Evolutionary conservation across 2,888 invertebrate species (phyloP).

Genomic region (Eupeodes luniger): DNA sequence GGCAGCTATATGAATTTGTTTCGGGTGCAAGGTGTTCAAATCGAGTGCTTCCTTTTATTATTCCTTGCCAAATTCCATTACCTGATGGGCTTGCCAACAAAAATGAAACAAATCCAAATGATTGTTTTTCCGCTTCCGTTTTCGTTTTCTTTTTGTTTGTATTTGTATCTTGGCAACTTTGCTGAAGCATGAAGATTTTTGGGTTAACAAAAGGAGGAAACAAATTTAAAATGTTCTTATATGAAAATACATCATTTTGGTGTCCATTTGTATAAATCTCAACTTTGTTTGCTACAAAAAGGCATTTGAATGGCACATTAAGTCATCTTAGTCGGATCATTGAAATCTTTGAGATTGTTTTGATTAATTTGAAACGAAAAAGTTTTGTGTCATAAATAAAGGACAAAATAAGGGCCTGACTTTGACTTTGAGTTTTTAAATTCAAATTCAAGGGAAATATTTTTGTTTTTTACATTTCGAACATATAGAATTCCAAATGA

Average conservation of each 20-base stretch:
- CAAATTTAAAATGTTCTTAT: not conserved
- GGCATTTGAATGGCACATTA: not conserved
- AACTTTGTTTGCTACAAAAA: not conserved
- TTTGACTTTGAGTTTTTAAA: no score
- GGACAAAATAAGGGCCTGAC: no score
- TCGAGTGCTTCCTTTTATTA: slow-evolving; percentile 30
- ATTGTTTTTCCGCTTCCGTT: not conserved
- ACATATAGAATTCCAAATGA: no score
- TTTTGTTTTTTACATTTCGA: no score
- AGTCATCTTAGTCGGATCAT: not conserved
- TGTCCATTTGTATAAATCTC: slow-evolving; percentile 8
- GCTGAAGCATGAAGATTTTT: not conserved
- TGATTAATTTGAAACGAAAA: not conserved
- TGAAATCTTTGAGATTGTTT: slow-evolving; percentile 4
- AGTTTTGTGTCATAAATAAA: not conserved
- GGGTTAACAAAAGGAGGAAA: not conserved
- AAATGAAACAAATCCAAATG: slow-evolving; percentile 24
- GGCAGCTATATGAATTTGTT: slow-evolving; percentile 44
- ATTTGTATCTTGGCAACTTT: slow-evolving; percentile 10
- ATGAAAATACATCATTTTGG: slow-evolving; percentile 14
- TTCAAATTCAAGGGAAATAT: no score
- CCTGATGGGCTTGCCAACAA: slow-evolving; percentile 19
- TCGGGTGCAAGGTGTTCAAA: slow-evolving; percentile 47
- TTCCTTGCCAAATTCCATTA: slow-evolving; percentile 35
- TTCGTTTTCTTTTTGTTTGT: not conserved